Evolutionary conservation across 2,797 vertebrate genomes (phyloP).

Genomic region (Gymnothorax reevesii): DNA sequence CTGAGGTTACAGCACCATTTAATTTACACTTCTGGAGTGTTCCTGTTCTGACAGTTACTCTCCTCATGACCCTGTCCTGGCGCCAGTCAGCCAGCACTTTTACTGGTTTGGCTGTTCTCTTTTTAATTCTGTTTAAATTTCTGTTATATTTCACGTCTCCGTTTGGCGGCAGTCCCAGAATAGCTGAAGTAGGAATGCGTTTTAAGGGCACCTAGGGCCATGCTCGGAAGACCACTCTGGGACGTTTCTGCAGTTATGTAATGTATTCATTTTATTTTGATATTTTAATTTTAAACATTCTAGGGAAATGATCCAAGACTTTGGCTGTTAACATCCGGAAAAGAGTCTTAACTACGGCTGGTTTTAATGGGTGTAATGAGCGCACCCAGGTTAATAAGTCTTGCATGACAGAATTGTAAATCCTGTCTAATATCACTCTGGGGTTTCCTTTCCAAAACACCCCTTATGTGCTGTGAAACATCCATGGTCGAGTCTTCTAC

Average conservation of each 20-base stretch:
- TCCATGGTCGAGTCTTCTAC: neutral
- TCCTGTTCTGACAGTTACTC: neutral
- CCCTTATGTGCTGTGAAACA: neutral
- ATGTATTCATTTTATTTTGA: neutral
- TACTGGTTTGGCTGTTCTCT: neutral
- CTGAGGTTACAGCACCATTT: neutral
- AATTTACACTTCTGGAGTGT: neutral
- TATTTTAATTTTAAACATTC: neutral
- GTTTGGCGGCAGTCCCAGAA: constrained; percentile 5
- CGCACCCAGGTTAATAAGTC: neutral
- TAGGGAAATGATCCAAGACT: neutral
- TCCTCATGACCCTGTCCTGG: neutral
- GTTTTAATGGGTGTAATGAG: neutral
- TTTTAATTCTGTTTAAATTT: neutral
- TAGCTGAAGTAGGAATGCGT: neutral
- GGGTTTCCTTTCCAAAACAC: neutral
- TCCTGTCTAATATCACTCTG: neutral
- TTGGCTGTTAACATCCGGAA: neutral
- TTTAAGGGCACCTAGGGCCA: constrained; percentile 5
- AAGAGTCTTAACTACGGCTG: neutral
- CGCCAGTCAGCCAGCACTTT: neutral
- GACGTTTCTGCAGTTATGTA: neutral
- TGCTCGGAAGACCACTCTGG: neutral
- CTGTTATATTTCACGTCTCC: neutral
- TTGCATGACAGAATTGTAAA: neutral